Conservation (phyloP, 2,888 invertebrate genomes). For the Oxycera nigricornis region DNA sequence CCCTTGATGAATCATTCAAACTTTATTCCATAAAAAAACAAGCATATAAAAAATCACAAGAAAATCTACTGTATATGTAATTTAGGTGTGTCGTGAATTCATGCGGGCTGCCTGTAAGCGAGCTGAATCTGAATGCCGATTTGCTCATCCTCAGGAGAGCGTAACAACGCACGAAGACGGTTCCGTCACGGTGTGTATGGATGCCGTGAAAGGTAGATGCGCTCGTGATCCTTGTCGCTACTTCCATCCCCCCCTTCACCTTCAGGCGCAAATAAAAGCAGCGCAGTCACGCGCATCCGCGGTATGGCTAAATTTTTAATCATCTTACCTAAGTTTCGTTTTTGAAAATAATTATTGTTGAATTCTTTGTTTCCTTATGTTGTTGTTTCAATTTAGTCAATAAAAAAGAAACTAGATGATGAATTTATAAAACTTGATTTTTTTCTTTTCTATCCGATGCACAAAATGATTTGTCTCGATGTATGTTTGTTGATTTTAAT, state of each 20-base stretch:
- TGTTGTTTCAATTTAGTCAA: not conserved
- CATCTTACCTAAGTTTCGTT: constrained; percentile 35
- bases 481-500: constrained; percentile 2
- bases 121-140: constrained; percentile 97
- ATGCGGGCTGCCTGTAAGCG: constrained; percentile 98
- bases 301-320: constrained; percentile 67
- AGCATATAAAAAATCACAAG: not conserved
- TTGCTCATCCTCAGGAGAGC: constrained; percentile 97
- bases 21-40: constrained; percentile 35
- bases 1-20: no score
- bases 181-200: constrained; percentile 99
- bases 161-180: constrained; percentile 97
- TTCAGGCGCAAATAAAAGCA: constrained; percentile 98
- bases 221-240: constrained; percentile 99
- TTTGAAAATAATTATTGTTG: constrained; percentile 27
- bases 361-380: not conserved
- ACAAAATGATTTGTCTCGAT: not conserved
- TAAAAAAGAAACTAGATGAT: constrained; percentile 25
- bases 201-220: constrained; percentile 99
- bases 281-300: constrained; percentile 93
- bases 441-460: constrained; percentile 3
- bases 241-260: constrained; percentile 99
- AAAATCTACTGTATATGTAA: constrained; percentile 33
- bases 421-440: constrained; percentile 1
- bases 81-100: constrained; percentile 97